Evolutionary conservation across 64 coral and sea anemone species (phyloP).

Genomic region (Stichodactyla helianthus): DNA sequence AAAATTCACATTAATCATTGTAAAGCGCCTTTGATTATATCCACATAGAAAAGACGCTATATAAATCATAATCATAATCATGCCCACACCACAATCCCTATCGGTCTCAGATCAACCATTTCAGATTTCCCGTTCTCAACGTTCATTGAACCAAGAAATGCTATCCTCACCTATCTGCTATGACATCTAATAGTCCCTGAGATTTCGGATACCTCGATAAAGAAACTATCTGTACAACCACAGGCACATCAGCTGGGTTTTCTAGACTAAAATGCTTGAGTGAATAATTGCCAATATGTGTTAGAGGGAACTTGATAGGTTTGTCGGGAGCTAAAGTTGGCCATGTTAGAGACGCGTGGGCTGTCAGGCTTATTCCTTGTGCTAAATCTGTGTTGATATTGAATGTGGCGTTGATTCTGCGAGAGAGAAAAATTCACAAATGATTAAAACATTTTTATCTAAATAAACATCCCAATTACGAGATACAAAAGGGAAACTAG

Average conservation of each 20-base stretch:
- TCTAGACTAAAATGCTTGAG: constrained; percentile 69
- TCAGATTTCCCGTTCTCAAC: too few relatives aligned
- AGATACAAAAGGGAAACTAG: too few relatives aligned
- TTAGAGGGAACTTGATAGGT: constrained; percentile 92
- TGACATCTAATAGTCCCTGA: constrained; percentile 66
- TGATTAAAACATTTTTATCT: not conserved
- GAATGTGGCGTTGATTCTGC: constrained; percentile 69
- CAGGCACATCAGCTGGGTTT: constrained; percentile 76
- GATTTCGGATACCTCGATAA: constrained; percentile 58
- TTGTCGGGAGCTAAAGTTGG: constrained; percentile 84
- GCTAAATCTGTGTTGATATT: constrained; percentile 81
- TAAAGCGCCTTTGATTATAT: too few relatives aligned
- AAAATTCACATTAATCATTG: too few relatives aligned
- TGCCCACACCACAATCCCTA: too few relatives aligned
- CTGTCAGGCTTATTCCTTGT: constrained; percentile 59
- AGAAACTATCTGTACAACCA: constrained; percentile 79
- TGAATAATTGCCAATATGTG: constrained; percentile 89
- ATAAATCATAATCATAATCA: too few relatives aligned
- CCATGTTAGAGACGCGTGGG: constrained; percentile 75
- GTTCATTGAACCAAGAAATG: too few relatives aligned
- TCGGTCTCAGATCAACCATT: too few relatives aligned
- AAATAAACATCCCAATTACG: too few relatives aligned
- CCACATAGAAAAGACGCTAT: too few relatives aligned
- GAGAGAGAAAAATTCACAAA: not conserved
- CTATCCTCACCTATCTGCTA: constrained; percentile 58